Conservation (phyloP, 2,888 invertebrate genomes). For the Pterostichus niger region DNA sequence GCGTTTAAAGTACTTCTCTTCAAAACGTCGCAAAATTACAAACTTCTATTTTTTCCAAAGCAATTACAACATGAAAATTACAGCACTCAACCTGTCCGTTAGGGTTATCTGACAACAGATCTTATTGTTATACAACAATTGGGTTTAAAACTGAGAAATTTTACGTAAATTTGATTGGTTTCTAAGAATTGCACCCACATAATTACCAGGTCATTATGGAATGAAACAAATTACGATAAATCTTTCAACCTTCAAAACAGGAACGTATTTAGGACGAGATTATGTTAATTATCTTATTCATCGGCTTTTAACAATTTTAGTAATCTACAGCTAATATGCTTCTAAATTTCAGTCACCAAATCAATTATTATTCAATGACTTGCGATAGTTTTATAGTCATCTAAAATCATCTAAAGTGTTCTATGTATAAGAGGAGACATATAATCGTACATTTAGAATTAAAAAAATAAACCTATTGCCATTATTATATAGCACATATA, state of each 20-base stretch:
- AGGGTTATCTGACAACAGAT: slow-evolving; percentile 22
- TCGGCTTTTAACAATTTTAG: too few relatives aligned
- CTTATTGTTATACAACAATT: slow-evolving; percentile 46
- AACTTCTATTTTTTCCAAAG: neutral
- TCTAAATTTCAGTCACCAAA: too few relatives aligned
- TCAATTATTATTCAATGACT: too few relatives aligned
- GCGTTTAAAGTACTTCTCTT: slow-evolving; percentile 28
- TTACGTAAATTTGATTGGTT: slow-evolving; percentile 29
- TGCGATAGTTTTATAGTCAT: too few relatives aligned
- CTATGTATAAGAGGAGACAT: too few relatives aligned
- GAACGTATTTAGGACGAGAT: neutral
- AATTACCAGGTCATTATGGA: slow-evolving; percentile 44
- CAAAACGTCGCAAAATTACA: slow-evolving; percentile 20
- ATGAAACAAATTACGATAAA: slow-evolving; percentile 41
- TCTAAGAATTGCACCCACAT: slow-evolving; percentile 51
- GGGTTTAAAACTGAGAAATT: slow-evolving; percentile 17
- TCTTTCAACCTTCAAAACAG: slow-evolving; percentile 22
- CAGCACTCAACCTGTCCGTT: slow-evolving; percentile 11
- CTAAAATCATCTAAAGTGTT: too few relatives aligned
- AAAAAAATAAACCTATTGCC: too few relatives aligned
- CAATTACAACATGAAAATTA: slow-evolving; percentile 26
- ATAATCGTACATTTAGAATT: too few relatives aligned
- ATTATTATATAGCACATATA: too few relatives aligned
- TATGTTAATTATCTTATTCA: too few relatives aligned
- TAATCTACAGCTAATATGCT: too few relatives aligned